Base-by-base conservation (phyloP, 2,888 invertebrate species). In the Trachelus tabidus region DNA sequence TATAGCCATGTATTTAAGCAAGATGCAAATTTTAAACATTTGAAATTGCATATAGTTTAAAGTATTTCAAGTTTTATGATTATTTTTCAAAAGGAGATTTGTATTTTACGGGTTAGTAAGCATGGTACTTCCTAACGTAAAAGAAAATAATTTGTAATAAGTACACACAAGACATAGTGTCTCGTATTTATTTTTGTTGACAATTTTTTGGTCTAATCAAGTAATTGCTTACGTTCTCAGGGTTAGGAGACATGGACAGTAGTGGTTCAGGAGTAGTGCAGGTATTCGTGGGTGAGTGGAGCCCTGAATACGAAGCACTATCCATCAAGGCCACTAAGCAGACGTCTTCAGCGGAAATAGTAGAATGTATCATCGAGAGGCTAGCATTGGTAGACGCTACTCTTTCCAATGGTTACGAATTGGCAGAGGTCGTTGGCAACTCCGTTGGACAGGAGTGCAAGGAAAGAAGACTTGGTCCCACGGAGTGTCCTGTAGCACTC, bases 251-350 rank as follows among this genome's bases (percentile, higher is more conserved):
- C 84, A 91, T 91, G 91, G 91, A 91, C 81, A 88, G 80, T 85
- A 89, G 87, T 86, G 88, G 87, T 77, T 90, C 90, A 74, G 91
- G 91, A 80, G 91, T 91, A 74, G 91, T 91, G 87, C 94, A 97
- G 94, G 97, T 97, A 92, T 97, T 96, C 93, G 97, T 97, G 91
- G 97, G 97, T 87, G 96, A 96, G 85, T 93, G 97, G 88, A 97
- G 97, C 87, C 95, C 95, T 87, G 96, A 97, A 92, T 97, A 97
- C 93, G 97, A 98, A 92, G 97, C 97, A 83, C 94, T 98, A 83
- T 96, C 96, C 78, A 96, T 98, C 85, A 97, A 98, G 92, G 97
- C 97, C 79, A 97, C 97, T 84, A 98, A 97, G 90, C 96, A 97
- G 92, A 97, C 97, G 79, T 97, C 97, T 85, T 96, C 97, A 0